Evolutionary conservation across 1,140 invertebrate genomes (phyloP).

Genomic region (Lordiphosa clarofinis): DNA sequence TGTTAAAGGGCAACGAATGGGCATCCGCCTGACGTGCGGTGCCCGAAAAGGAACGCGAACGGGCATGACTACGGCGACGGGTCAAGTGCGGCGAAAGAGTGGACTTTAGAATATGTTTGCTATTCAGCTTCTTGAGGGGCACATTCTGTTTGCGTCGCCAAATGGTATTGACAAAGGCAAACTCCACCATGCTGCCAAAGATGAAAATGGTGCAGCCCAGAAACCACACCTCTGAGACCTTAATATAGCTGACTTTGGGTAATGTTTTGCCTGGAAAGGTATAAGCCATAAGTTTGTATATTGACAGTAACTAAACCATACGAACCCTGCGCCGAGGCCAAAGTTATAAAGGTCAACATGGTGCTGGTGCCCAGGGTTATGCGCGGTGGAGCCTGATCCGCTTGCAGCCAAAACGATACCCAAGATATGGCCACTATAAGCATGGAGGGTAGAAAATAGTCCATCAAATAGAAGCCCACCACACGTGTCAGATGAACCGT

Average conservation of each 20-base stretch:
- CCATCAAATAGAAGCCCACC: conserved; percentile 93
- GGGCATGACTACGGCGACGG: conserved; percentile 85
- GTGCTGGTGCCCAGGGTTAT: conserved; percentile 91
- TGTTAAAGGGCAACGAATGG: conserved; percentile 58
- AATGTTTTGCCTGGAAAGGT: conserved; percentile 85
- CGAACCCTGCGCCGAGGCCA: conserved; percentile 86
- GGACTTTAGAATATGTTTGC: conserved; percentile 90
- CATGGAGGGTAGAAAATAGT: conserved; percentile 94
- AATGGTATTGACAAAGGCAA: conserved; percentile 94
- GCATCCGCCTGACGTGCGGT: conserved; percentile 81
- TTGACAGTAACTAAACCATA: too few relatives aligned
- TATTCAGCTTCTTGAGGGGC: conserved; percentile 89
- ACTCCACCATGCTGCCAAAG: conserved; percentile 92
- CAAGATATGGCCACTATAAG: conserved; percentile 93
- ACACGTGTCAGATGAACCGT: conserved; percentile 89
- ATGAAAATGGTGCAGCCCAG: conserved; percentile 91
- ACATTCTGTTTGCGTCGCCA: conserved; percentile 91
- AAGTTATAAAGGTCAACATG: conserved; percentile 92
- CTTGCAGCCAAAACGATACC: conserved; percentile 94
- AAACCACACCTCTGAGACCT: conserved; percentile 94
- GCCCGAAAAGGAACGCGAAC: conserved; percentile 87
- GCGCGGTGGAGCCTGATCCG: conserved; percentile 90
- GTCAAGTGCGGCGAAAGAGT: conserved; percentile 88
- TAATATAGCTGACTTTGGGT: conserved; percentile 94
- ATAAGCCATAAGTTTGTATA: too few relatives aligned